phyloP scores from a whole-genome alignment of 2,888 invertebrate genomes.

The Elgonia sp. region DNA sequence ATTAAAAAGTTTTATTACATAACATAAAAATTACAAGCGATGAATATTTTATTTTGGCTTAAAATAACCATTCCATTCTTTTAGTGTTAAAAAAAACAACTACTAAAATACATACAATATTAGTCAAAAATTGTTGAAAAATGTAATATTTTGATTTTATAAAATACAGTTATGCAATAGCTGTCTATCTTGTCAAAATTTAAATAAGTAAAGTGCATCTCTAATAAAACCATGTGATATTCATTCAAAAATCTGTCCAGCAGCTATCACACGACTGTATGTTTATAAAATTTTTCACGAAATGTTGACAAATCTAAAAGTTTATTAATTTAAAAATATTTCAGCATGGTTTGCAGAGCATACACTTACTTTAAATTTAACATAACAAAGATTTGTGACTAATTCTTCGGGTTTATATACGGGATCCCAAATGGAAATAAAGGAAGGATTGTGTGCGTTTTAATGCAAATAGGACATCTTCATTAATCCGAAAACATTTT shows the following conservation, averaged over 20 bases:
- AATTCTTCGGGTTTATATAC: neutral
- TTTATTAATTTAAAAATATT: too few species aligned
- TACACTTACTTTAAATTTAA: neutral
- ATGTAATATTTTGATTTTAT: too few species aligned
- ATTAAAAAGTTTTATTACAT: too few species aligned
- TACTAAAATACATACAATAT: too few species aligned
- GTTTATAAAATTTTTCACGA: too few species aligned
- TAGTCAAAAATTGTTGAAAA: too few species aligned
- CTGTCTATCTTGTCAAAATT: neutral
- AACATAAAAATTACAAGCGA: too few species aligned
- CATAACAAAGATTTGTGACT: neutral
- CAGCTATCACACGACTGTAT: neutral
- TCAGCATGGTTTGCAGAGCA: neutral
- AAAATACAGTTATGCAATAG: neutral
- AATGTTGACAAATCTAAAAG: too few species aligned
- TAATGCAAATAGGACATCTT: neutral
- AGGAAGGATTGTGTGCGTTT: neutral
- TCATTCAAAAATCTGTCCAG: neutral
- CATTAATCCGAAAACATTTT: neutral
- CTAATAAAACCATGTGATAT: slow-evolving; percentile 2
- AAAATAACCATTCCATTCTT: too few species aligned
- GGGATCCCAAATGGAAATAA: neutral
- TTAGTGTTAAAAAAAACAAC: too few species aligned
- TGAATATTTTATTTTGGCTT: too few species aligned
- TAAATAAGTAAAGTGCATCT: neutral